phyloP scores from a whole-genome alignment of 2,888 invertebrate species.

The Himalopsyche tibetana region DNA sequence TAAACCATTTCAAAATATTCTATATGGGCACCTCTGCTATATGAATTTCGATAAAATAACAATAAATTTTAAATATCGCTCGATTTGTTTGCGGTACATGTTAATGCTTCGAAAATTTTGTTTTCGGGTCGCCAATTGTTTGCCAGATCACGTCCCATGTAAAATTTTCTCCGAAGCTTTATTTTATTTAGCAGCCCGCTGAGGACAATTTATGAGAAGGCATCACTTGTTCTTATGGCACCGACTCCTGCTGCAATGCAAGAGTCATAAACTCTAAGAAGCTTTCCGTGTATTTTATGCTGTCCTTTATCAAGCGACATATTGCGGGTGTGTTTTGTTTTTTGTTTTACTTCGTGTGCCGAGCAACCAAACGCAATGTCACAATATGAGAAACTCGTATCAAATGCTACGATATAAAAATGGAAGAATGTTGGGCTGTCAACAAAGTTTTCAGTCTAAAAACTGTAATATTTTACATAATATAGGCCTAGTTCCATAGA shows the following conservation, averaged over 20 bases:
- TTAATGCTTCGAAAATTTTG: background rate
- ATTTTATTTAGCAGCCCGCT: slow-evolving; percentile 9
- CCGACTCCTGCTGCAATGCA: slow-evolving; percentile 1
- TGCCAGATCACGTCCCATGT: slow-evolving; percentile 4
- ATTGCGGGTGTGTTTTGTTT: background rate
- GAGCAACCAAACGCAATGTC: background rate
- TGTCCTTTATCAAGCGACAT: slow-evolving; percentile 21
- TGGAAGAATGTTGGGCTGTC: too few relatives aligned
- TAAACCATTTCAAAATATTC: too few relatives aligned
- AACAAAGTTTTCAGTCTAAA: too few relatives aligned
- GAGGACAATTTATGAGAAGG: background rate
- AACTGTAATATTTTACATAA: too few relatives aligned
- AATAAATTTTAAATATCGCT: too few relatives aligned
- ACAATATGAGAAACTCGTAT: background rate
- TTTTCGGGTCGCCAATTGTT: background rate
- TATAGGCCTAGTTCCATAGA: too few relatives aligned
- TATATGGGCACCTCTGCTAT: too few relatives aligned
- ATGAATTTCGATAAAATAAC: too few relatives aligned
- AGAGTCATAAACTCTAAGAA: slow-evolving; percentile 26
- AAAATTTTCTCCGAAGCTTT: slow-evolving; percentile 1
- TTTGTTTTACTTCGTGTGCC: background rate
- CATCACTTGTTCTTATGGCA: slow-evolving; percentile 25
- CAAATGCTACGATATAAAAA: background rate
- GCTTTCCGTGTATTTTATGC: background rate
- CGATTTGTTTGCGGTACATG: background rate